Evolutionary conservation across 2,113 vertebrate genomes (phyloP).

Genomic region (Callipepla squamata): DNA sequence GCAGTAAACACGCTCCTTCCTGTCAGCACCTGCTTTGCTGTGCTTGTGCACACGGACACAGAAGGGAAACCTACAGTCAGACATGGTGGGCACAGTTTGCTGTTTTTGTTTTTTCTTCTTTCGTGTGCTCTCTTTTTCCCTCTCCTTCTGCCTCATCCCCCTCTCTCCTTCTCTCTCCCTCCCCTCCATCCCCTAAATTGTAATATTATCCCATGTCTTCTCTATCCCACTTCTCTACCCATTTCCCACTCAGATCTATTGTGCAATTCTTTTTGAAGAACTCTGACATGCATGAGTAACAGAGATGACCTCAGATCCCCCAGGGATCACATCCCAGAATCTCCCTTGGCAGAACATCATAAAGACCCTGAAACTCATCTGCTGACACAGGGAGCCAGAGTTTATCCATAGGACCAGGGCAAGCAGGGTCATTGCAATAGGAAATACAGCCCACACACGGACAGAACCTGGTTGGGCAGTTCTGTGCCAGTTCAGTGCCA

Average conservation of each 20-base stretch:
- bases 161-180: background rate
- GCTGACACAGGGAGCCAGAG: background rate
- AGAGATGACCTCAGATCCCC: background rate
- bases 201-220: background rate
- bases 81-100: background rate
- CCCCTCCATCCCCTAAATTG: background rate
- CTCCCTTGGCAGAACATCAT: background rate
- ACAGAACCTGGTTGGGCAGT: rapidly evolving
- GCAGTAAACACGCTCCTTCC: background rate
- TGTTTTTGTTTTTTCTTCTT: background rate
- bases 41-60: background rate
- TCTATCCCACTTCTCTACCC: background rate
- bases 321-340: too few species aligned
- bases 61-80: background rate
- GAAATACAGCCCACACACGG: background rate
- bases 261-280: background rate
- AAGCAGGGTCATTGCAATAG: background rate
- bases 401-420: background rate
- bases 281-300: background rate
- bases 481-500: rapidly evolving
- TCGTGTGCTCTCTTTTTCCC: background rate
- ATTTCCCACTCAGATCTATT: background rate
- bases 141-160: background rate
- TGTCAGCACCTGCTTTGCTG: background rate
- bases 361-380: background rate